A percentile compares a stretch with the other conserved stretches of the same genome.
phyloP scores from a whole-genome alignment of 2,888 invertebrate genomes.

The Dastarcus helophoroides region DNA sequence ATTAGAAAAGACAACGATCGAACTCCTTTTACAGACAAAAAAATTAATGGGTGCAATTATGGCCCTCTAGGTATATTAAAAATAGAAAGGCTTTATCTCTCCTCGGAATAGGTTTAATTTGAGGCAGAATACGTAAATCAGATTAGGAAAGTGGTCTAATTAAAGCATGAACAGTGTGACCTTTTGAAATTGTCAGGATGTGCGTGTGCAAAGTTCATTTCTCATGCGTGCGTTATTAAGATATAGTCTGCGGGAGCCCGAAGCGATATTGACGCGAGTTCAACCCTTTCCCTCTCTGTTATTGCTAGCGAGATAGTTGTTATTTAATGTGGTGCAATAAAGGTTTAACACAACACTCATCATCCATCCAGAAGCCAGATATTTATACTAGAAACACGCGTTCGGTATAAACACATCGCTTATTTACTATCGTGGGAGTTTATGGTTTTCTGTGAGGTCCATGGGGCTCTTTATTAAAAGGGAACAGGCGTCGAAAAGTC shows the following conservation, averaged over 20 bases:
- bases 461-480: no score
- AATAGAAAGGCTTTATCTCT: no score
- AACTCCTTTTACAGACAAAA: no score
- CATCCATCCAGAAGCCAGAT: conserved; percentile 28
- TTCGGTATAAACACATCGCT: conserved; percentile 25
- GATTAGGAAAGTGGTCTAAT: no score
- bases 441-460: no score
- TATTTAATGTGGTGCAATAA: conserved; percentile 30
- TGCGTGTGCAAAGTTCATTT: conserved; percentile 26
- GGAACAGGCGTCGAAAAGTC: no score
- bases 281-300: conserved; percentile 13
- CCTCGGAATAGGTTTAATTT: no score
- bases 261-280: conserved; percentile 13
- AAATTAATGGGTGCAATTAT: no score
- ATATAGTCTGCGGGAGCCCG: conserved; percentile 14
- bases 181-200: not conserved
- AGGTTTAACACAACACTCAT: conserved; percentile 28
- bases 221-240: conserved; percentile 28
- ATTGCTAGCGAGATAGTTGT: conserved; percentile 17
- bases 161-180: not conserved
- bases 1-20: no score
- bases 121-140: no score
- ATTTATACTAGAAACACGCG: conserved; percentile 30
- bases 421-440: conserved; percentile 16
- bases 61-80: no score